Conservation (phyloP, 2,797 vertebrate species). For the Gobionotothen gibberifrons region DNA sequence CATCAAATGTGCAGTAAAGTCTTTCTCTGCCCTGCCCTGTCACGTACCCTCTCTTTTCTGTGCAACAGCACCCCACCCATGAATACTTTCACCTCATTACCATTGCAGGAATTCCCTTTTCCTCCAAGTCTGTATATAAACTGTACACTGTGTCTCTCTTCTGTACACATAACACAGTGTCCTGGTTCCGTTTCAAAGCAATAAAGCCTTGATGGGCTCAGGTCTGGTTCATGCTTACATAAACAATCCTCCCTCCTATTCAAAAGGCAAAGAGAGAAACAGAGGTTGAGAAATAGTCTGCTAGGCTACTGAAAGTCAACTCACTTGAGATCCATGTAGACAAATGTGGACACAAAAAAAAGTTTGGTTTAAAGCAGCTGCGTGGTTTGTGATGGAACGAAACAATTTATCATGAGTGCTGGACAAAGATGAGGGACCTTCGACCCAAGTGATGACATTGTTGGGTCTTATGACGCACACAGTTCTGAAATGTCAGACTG, state of each 20-base stretch:
- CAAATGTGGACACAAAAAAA: conserved; percentile 54
- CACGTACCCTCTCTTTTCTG: conserved; percentile 8
- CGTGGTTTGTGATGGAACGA: conserved; percentile 26
- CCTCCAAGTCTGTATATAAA: conserved; percentile 8
- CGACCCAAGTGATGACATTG: conserved; percentile 51
- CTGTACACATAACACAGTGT: conserved; percentile 42
- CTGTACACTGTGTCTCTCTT: conserved; percentile 45
- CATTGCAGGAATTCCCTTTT: conserved; percentile 29
- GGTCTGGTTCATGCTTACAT: conserved; percentile 66
- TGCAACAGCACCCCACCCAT: not conserved
- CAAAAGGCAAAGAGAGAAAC: conserved; percentile 40
- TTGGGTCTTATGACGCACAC: conserved; percentile 42
- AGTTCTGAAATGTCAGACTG: conserved; percentile 22
- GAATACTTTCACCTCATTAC: conserved; percentile 15
- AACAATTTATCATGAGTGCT: conserved; percentile 37
- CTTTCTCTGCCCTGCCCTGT: conserved; percentile 15
- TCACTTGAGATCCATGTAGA: conserved; percentile 33
- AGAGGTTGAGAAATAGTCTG: conserved; percentile 53
- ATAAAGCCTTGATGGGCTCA: conserved; percentile 51
- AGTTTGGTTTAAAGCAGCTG: conserved; percentile 54
- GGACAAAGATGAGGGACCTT: conserved; percentile 40
- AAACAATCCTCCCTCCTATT: conserved; percentile 66
- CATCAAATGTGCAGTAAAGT: conserved; percentile 38
- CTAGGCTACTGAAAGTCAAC: conserved; percentile 49
- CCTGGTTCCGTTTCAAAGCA: conserved; percentile 60